These are phyloP conservation scores for Taxidea taxus DNA, from an alignment of 2,113 vertebrate species.

Conservation along the genomic window DNA sequence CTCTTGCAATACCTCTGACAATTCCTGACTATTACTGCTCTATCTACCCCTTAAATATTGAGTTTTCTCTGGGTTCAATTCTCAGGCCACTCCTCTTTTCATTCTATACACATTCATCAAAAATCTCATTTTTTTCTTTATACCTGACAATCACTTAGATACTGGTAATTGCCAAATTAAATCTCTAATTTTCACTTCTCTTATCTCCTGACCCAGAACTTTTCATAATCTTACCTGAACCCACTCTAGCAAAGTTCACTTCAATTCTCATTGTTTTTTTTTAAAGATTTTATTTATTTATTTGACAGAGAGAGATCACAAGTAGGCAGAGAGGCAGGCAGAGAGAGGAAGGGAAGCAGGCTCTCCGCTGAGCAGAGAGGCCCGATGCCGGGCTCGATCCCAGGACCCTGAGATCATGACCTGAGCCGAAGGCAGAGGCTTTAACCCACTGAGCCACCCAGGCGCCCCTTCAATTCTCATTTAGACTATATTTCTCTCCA, in stretches of 20 bases:
- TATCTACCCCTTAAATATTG: not conserved
- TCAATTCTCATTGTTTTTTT: not conserved
- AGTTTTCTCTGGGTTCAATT: not conserved
- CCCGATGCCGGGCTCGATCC: too few species aligned
- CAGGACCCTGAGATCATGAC: too few species aligned
- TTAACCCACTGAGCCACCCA: too few species aligned
- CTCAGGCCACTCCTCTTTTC: not conserved
- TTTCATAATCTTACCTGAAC: not conserved
- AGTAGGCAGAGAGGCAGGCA: too few species aligned
- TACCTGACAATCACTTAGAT: not conserved
- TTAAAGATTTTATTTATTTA: too few species aligned
- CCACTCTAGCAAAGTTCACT: not conserved
- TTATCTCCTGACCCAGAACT: not conserved
- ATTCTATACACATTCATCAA: not conserved
- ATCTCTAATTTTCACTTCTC: conserved; percentile 26
- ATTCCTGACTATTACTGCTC: not conserved
- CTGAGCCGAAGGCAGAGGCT: too few species aligned
- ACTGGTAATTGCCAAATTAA: not conserved
- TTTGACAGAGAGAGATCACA: too few species aligned
- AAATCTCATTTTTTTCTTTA: not conserved
- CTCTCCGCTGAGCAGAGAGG: too few species aligned
- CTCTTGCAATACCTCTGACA: not conserved
- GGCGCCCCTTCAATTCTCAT: not conserved
- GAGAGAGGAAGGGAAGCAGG: too few species aligned
- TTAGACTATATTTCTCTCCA: not conserved